Percentiles rank a stretch among this genome's conserved stretches.
Conservation (phyloP, 2,888 invertebrate species). For the Macrophya annulata region DNA sequence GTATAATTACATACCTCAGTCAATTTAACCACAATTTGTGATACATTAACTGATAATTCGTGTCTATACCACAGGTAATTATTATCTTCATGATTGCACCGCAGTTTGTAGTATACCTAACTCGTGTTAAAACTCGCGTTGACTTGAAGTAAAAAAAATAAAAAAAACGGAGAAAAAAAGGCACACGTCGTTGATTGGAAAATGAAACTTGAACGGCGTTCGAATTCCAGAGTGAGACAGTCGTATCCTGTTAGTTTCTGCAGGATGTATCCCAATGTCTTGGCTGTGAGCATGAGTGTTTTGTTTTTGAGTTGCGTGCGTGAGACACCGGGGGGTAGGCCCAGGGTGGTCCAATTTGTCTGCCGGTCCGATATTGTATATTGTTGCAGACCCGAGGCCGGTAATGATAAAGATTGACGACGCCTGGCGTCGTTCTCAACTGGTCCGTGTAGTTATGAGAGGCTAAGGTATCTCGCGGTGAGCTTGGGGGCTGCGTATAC, state of each 20-base stretch:
- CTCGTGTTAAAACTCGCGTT: not conserved
- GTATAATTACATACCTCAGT: not conserved
- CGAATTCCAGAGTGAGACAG: conserved; percentile 24
- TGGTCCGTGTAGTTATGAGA: conserved; percentile 46
- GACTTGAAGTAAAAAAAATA: not conserved
- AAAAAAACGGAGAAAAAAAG: not conserved
- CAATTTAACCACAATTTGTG: not conserved
- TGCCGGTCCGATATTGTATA: conserved; percentile 75
- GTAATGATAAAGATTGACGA: conserved; percentile 56
- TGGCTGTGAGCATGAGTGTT: conserved; percentile 66
- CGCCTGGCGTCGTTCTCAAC: conserved; percentile 47
- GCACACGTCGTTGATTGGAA: not conserved
- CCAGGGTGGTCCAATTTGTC: conserved; percentile 80
- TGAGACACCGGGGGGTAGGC: conserved; percentile 71
- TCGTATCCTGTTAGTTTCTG: conserved; percentile 45
- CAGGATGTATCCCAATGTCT: conserved; percentile 67
- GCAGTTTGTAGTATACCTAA: not conserved
- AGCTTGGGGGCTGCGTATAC: not conserved
- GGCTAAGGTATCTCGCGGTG: conserved; percentile 5
- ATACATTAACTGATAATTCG: not conserved
- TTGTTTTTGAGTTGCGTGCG: conserved; percentile 69
- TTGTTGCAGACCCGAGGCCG: conserved; percentile 51
- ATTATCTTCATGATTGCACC: not conserved
- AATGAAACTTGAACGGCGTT: conserved; percentile 7
- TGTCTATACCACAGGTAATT: not conserved